Evolutionary conservation across 2,888 invertebrate genomes (phyloP), one percentile per base, ranked within the genome.

Genomic region (Ennomos erosarius): DNA sequence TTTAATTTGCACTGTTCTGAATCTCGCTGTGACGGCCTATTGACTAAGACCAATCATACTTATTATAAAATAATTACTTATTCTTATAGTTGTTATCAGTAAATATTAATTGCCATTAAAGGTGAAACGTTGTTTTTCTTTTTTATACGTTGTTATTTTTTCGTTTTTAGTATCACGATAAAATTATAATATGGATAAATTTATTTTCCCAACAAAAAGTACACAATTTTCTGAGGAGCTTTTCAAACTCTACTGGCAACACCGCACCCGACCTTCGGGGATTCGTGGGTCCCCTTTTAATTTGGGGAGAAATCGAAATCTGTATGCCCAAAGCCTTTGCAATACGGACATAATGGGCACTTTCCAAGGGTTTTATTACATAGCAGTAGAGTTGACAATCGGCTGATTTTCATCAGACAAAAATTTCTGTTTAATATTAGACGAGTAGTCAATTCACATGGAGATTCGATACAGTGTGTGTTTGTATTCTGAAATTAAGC

Each of bases 301-400:
- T 81, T 81, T 81, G 74, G 73, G 73, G 72, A 75, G 77, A 78
- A 82, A 81, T 79, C 81, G 79, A 77, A 81, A 79, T 74, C 71
- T 65, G 69, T 70, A 68, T 64, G 65, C 68, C 68, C 52, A 62
- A 64, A 62, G 65, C 52, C 55, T 68, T 65, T 60, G 55, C 57
- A 62, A 65, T 59, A 58, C 53, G 59, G 48, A 65, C 59, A 65
- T 68, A 68, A 68, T 68, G 57, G 62, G 52, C 47, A 64, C 45
- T 50, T 60, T 57, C 55, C 59, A 52, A 51, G 61, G 67, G 55
- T 54, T 64, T 64, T 69, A 65, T 67, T 57, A 26, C 67, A 43
- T 59, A 52, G 65, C 55, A 55, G 62, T 65, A 69, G 44, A 50
- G 59, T 57, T 60, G 47, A 65, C 55, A 65, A 61, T 65, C 60